Conservation (phyloP, 2,888 invertebrate genomes). For the Eugnorisma glareosa region DNA sequence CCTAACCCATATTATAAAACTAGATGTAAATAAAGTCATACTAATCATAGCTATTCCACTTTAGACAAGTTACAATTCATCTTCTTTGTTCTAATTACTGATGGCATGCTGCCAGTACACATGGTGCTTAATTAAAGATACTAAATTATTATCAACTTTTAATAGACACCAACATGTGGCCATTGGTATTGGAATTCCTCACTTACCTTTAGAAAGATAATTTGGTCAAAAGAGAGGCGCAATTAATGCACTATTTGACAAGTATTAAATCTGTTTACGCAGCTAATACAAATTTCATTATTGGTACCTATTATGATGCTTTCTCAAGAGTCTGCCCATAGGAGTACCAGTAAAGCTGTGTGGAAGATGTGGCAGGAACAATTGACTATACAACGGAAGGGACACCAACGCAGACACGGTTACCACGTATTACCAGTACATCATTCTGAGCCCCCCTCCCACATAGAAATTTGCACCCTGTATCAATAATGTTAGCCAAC, state of each 20-base stretch:
- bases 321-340: neutral
- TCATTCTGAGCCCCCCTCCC: neutral
- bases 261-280: neutral
- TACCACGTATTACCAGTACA: neutral
- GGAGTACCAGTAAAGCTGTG: neutral
- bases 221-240: neutral
- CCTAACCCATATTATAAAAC: neutral
- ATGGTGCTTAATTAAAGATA: conserved; percentile 45
- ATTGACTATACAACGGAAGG: neutral
- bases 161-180: conserved; percentile 14
- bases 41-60: neutral
- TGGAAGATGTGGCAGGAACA: too few relatives aligned
- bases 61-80: neutral
- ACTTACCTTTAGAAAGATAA: neutral
- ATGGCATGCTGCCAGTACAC: conserved; percentile 49
- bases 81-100: conserved; percentile 42
- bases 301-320: neutral
- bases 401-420: neutral
- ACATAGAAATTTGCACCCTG: neutral
- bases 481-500: neutral
- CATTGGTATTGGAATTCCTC: neutral
- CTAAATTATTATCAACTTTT: conserved; percentile 21
- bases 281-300: neutral
- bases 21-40: neutral
- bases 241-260: neutral